Conservation (phyloP, 2,888 invertebrate species). For the Drosophila cracens region DNA sequence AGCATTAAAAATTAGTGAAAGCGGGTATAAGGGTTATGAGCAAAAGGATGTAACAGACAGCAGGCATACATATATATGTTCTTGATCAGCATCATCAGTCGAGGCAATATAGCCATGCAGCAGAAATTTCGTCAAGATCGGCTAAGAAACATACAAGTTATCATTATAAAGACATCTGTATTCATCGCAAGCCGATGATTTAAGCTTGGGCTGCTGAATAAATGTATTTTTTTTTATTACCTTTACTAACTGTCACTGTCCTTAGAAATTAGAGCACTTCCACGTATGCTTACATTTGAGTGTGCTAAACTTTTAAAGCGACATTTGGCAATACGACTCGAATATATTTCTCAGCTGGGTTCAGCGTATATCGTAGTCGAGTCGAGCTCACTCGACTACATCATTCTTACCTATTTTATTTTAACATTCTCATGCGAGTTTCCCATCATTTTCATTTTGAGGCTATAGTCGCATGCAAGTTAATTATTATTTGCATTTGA, state of each 20-base stretch:
- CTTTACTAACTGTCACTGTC: too few relatives aligned
- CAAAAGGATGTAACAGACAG: not conserved
- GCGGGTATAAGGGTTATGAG: not conserved
- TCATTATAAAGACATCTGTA: not conserved
- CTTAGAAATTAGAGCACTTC: too few relatives aligned
- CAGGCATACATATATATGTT: not conserved
- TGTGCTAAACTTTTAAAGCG: not conserved
- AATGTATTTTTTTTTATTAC: too few relatives aligned
- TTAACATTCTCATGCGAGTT: slow-evolving; percentile 18
- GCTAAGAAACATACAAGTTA: accelerated
- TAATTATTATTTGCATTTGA: slow-evolving; percentile 41
- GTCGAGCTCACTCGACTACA: not conserved
- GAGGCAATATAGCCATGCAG: not conserved
- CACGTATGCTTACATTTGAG: too few relatives aligned
- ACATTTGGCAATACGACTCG: not conserved
- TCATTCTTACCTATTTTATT: not conserved
- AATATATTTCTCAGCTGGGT: not conserved
- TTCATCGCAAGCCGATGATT: too few relatives aligned
- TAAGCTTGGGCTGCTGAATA: too few relatives aligned
- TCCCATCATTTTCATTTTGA: slow-evolving; percentile 38
- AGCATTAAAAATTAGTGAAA: not conserved
- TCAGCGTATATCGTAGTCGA: not conserved
- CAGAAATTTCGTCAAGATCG: not conserved
- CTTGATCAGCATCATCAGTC: not conserved
- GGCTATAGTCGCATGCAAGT: slow-evolving; percentile 44